phyloP scores from a whole-genome alignment of 2,888 invertebrate genomes.

The Ophion ellenae region DNA sequence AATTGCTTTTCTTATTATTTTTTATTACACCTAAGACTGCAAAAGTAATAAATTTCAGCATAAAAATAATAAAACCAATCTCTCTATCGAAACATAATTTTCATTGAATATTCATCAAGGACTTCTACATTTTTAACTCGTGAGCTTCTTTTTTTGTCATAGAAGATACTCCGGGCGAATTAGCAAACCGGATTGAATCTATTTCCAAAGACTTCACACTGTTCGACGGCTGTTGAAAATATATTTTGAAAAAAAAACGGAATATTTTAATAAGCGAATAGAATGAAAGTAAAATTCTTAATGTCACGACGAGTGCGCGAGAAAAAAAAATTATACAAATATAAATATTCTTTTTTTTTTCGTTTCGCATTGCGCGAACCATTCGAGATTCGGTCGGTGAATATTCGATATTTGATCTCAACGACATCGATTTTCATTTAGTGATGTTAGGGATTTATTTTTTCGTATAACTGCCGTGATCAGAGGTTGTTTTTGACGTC shows the following conservation, averaged over 20 bases:
- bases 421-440: background rate
- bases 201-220: constrained; percentile 3
- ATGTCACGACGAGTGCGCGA: background rate
- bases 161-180: background rate
- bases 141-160: background rate
- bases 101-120: constrained; percentile 21
- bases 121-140: background rate
- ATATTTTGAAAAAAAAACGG: background rate
- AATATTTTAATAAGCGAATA: background rate
- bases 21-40: no score
- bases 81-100: background rate
- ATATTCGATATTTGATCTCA: background rate
- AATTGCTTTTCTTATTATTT: no score
- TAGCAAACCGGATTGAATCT: constrained; percentile 18
- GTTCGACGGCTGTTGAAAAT: background rate
- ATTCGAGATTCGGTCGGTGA: background rate
- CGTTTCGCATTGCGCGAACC: background rate
- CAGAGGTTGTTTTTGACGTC: no score
- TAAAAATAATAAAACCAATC: background rate
- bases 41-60: background rate
- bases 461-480: no score
- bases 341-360: constrained; percentile 1
- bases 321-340: background rate
- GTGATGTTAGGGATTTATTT: no score
- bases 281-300: background rate